phyloP scores from a whole-genome alignment of 2,113 vertebrate species.

The Meleagris gallopavo region DNA sequence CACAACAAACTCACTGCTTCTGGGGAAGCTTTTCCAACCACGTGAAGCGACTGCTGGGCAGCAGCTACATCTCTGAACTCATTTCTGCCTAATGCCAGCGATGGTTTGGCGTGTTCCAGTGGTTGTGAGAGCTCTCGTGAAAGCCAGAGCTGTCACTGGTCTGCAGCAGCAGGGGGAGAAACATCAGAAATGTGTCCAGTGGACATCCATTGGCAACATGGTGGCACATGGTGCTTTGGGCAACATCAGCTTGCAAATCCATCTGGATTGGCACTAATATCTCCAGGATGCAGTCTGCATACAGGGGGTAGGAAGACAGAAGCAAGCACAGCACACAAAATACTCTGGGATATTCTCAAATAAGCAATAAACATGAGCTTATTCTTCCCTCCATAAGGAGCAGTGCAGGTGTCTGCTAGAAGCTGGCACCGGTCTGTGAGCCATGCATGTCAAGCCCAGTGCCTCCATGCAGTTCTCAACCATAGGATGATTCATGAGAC shows the following conservation, averaged over 20 bases:
- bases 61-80: neutral
- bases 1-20: neutral
- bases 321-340: neutral
- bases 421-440: neutral
- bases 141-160: neutral
- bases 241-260: neutral
- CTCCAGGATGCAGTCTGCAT: no score
- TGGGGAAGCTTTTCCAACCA: neutral
- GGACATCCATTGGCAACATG: neutral
- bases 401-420: neutral
- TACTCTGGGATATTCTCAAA: neutral
- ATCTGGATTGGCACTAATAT: neutral
- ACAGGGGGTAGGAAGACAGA: neutral
- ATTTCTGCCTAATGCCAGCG: neutral
- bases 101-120: neutral
- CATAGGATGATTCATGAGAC: neutral
- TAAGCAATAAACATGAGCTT: neutral
- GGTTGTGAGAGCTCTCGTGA: neutral
- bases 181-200: neutral
- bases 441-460: neutral
- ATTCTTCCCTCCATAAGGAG: neutral
- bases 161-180: neutral
- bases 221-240: neutral
- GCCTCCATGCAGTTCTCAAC: neutral
- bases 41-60: rapidly evolving